A percentile compares a stretch with the other conserved stretches of the same genome.
phyloP scores from a whole-genome alignment of 2,888 invertebrate species.

The Drosophila anceps region DNA sequence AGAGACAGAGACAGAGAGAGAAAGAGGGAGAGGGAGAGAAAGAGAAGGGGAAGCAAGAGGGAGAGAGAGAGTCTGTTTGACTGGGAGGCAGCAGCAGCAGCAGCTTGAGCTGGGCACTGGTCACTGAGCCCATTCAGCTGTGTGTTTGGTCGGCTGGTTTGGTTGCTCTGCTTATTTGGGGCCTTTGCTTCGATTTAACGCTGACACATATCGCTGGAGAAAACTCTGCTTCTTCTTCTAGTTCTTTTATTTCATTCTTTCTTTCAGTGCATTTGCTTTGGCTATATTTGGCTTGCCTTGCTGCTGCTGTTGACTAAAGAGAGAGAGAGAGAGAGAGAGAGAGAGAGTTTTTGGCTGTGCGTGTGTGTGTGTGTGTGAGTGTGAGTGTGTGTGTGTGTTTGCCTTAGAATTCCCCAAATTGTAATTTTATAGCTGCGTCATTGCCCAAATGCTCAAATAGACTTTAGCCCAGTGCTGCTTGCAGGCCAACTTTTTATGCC shows the following conservation, averaged over 20 bases:
- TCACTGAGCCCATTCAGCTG: background rate
- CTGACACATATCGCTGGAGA: constrained; percentile 72
- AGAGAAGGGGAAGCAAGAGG: background rate
- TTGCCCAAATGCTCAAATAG: constrained; percentile 79
- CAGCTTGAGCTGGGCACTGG: background rate
- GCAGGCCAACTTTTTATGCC: constrained; percentile 52
- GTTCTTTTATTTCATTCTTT: constrained; percentile 3
- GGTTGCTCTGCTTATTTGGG: constrained; percentile 54
- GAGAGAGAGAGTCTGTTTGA: background rate
- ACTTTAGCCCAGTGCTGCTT: constrained; percentile 56
- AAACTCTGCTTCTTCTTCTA: constrained; percentile 1
- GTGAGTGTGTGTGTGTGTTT: constrained; percentile 46
- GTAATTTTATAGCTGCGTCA: constrained; percentile 80
- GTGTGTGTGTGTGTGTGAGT: background rate
- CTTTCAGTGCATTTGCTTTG: constrained; percentile 24
- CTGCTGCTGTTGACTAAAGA: constrained; percentile 58
- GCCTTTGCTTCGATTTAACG: constrained; percentile 74
- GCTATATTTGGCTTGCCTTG: constrained; percentile 39
- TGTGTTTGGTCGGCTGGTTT: constrained; percentile 10
- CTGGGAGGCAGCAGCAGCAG: background rate
- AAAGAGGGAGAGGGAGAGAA: background rate
- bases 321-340: no score
- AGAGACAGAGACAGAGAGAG: background rate
- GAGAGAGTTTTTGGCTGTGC: constrained; percentile 11
- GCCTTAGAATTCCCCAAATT: constrained; percentile 78